phyloP scores from a whole-genome alignment of 1,140 invertebrate genomes.

The Pentalonia nigronervosa region DNA sequence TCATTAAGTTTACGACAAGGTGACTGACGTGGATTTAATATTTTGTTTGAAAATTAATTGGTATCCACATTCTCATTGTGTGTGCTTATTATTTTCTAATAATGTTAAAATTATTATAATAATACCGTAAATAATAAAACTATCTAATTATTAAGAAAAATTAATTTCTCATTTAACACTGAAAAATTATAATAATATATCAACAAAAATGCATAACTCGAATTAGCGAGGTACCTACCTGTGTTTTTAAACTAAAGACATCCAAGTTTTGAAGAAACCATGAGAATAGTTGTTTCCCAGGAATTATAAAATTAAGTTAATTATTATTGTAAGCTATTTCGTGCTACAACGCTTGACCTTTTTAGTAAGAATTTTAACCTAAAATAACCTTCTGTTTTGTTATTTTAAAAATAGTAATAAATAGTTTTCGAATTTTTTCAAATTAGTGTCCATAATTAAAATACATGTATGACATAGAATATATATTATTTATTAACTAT shows the following conservation, averaged over 20 bases:
- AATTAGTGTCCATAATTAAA: background rate
- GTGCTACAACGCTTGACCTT: background rate
- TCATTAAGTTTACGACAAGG: background rate
- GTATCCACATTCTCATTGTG: background rate
- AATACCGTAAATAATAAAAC: background rate
- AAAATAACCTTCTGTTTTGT: slow-evolving; percentile 14
- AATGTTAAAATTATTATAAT: background rate
- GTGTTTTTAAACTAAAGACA: background rate
- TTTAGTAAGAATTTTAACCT: background rate
- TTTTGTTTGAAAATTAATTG: background rate
- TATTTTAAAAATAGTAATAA: background rate
- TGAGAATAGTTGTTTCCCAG: slow-evolving; percentile 10
- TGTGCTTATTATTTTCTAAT: background rate
- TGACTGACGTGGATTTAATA: background rate
- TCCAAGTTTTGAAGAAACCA: background rate
- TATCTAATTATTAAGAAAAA: background rate
- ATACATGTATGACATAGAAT: background rate
- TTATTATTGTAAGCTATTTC: background rate
- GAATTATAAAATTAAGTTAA: background rate
- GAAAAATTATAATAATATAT: slow-evolving; percentile 10
- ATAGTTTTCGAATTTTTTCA: background rate
- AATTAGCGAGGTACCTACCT: background rate
- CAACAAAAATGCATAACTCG: background rate
- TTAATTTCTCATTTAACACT: background rate
- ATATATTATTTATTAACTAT: background rate